Evolutionary conservation across 2,113 vertebrate genomes (phyloP).

Genomic region (Etheostoma spectabile): DNA sequence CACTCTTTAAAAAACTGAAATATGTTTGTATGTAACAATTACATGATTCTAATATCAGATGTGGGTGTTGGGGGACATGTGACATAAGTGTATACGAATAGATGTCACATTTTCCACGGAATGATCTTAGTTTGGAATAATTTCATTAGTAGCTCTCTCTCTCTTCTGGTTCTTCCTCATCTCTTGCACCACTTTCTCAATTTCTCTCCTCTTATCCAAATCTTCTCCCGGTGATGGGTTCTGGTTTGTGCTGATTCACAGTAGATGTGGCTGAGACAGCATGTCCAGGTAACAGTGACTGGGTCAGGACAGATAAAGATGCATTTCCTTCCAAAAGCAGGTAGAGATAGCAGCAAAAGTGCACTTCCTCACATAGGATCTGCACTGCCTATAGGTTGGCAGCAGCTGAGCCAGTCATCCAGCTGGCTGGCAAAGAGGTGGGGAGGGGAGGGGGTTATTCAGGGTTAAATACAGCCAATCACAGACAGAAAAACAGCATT

Average conservation of each 20-base stretch:
- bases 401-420: slow-evolving; percentile 53
- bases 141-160: not conserved
- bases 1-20: not conserved
- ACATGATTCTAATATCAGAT: slow-evolving; percentile 6
- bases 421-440: slow-evolving; percentile 34
- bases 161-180: not conserved
- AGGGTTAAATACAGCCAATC: slow-evolving; percentile 80
- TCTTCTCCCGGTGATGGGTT: slow-evolving; percentile 33
- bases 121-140: slow-evolving; percentile 15
- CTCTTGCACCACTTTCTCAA: slow-evolving; percentile 5
- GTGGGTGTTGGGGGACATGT: not conserved
- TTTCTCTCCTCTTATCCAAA: slow-evolving; percentile 26
- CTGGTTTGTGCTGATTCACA: slow-evolving; percentile 59
- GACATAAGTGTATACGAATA: not conserved
- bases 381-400: slow-evolving; percentile 20
- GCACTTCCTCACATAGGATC: slow-evolving; percentile 36
- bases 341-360: slow-evolving; percentile 38
- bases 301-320: slow-evolving; percentile 57
- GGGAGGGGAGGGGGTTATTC: slow-evolving; percentile 44
- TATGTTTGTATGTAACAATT: not conserved
- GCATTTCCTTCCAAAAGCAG: slow-evolving; percentile 41
- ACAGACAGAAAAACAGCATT: slow-evolving; percentile 79
- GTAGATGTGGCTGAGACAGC: slow-evolving; percentile 60
- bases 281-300: slow-evolving; percentile 38
- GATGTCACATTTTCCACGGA: not conserved